Base-by-base conservation (phyloP, 2,113 vertebrate genomes). In the Abramis brama region DNA sequence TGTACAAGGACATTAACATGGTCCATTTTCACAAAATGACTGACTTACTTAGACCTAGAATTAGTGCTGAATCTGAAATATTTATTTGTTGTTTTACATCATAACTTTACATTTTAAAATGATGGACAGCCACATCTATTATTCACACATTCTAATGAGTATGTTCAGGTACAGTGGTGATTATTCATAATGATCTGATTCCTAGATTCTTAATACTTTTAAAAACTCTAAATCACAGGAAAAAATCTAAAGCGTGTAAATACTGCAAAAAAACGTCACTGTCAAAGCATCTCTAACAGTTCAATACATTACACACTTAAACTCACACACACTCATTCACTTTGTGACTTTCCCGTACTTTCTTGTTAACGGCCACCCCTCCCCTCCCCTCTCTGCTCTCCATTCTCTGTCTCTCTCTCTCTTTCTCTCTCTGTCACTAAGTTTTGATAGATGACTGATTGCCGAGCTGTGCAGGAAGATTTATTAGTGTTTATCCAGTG, bases 401-500 rank as follows among this genome's bases (percentile, higher is more conserved):
- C 47, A 30, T 23, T 59, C 43, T 25, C 73, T 82, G 2, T 39
- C n/a, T 23, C 75, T 83, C 21, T 57, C 43, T n/a, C 76, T 83
- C 15, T 55, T n/a, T 25, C 1, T 25, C 83, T 85, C 91, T 74
- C 89, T 88, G 64, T 13, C 91, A 85, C 84, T 19, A 76, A 91
- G 85, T 84, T 82, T 86, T 89, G 87, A 1, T 91, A 90, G 89
- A 39, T 17, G 89, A 90, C 90, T 90, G 87, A 93, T 93, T 91
- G 89, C 92, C 91, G 71, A 88, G 68, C 80, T 74, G 83, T 73
- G 79, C 88, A 90, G 88, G 88, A 91, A 91, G 89, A 91, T 90
- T 91, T 89, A 91, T 91, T 90, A 90, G 88, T 90, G 91, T 91
- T 91, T 90, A 91, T 90, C 89, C 91, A 87, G 88, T 80, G 80